Evolutionary conservation across 2,797 vertebrate genomes (phyloP).

Genomic region (Siniperca undulata): DNA sequence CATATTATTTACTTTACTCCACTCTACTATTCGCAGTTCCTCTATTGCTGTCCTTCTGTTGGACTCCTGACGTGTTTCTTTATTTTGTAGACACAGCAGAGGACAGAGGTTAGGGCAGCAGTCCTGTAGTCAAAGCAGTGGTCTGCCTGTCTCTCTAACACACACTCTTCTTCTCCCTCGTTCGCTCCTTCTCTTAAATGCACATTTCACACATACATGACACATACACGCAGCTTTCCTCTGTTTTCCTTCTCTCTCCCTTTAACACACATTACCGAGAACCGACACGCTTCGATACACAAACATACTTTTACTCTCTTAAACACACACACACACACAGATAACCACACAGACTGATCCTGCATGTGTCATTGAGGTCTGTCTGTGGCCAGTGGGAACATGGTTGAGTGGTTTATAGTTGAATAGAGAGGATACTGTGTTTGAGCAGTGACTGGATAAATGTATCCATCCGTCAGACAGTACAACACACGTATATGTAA

Average conservation of each 20-base stretch:
- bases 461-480: neutral
- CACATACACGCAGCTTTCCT: neutral
- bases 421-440: slow-evolving; percentile 10
- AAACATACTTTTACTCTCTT: neutral
- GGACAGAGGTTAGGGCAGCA: slow-evolving; percentile 36
- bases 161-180: neutral
- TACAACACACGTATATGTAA: neutral
- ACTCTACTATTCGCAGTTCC: neutral
- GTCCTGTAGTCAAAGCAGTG: slow-evolving; percentile 20
- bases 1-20: neutral
- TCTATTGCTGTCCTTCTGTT: neutral
- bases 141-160: neutral
- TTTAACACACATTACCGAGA: neutral
- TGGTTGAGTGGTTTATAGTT: slow-evolving; percentile 7
- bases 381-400: slow-evolving; percentile 21
- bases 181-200: neutral
- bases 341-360: slow-evolving; percentile 2
- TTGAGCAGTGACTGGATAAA: neutral
- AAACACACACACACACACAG: neutral
- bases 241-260: slow-evolving; percentile 1
- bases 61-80: neutral
- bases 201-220: neutral
- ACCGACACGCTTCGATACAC: neutral
- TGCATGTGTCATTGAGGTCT: slow-evolving; percentile 28
- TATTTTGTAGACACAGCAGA: slow-evolving; percentile 3